A percentile compares a stretch with the other conserved stretches of the same genome.
Evolutionary conservation across 2,888 invertebrate species (phyloP).

Genomic region (Ferrisia virgata): DNA sequence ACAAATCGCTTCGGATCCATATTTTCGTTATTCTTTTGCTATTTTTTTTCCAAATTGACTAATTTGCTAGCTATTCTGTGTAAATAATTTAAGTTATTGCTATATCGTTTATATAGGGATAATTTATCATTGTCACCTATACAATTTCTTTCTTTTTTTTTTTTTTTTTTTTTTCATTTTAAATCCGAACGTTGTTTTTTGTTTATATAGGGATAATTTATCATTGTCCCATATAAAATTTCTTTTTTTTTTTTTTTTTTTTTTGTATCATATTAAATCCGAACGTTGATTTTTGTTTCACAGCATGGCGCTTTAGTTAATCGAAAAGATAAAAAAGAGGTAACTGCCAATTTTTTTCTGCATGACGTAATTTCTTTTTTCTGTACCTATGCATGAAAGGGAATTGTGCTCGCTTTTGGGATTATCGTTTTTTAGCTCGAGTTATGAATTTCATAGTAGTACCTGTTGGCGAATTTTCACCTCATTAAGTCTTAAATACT

Average conservation of each 20-base stretch:
- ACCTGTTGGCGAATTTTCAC: too few relatives aligned
- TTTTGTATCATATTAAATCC: neutral
- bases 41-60: too few relatives aligned
- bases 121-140: neutral
- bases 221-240: too few relatives aligned
- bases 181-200: too few relatives aligned
- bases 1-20: neutral
- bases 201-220: neutral
- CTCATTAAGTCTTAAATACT: too few relatives aligned
- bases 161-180: too few relatives aligned
- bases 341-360: slow-evolving; percentile 14
- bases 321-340: slow-evolving; percentile 37
- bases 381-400: neutral
- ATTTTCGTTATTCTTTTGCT: neutral
- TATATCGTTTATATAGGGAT: neutral
- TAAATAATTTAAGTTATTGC: neutral
- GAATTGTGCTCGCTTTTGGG: neutral
- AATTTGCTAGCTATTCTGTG: neutral
- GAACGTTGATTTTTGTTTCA: slow-evolving; percentile 36
- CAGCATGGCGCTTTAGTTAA: slow-evolving; percentile 38
- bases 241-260: too few relatives aligned
- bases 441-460: too few relatives aligned
- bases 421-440: neutral
- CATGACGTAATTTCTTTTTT: slow-evolving; percentile 2
- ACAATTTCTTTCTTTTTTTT: too few relatives aligned